Evolutionary conservation across 1,140 invertebrate genomes (phyloP), one percentile per base, ranked within the genome.

Genomic region (Sitobion miscanthi): DNA sequence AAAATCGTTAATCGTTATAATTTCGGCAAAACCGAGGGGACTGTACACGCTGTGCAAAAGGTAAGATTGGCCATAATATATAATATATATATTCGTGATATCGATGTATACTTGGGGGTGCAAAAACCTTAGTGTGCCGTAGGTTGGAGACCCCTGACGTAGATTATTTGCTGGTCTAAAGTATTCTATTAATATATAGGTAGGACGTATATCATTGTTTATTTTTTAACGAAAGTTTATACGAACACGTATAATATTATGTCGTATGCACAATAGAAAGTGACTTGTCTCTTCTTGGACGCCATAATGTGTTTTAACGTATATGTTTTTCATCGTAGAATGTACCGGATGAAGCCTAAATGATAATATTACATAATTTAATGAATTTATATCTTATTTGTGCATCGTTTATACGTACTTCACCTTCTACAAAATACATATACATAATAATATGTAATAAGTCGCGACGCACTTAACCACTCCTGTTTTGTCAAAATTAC

Each of bases 331-430:
- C 62, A n/a, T n/a, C 62, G 62, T 77, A 77, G 14, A 54, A 77
- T 30, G 30, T 77, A 77, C n/a, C 30, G 62, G n/a, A 54, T 77
- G n/a, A n/a, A 20, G 14, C 21, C 14, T 77, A 77, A 35, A 35
- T 77, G 30, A 77, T 77, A 77, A 77, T 23, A 77, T 4, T 30
- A 57, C 57, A 57, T 77, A 77, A n/a, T n/a, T 9, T n/a, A 77
- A 77, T 77, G n/a, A 77, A 77, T 77, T 77, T 77, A 77, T 77
- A n/a, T 77, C 62, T 77, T 77, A 20, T 77, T 85, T 85, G 83
- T 42, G 23, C 25, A 85, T 42, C 35, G 82, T 85, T 85, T 35
- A 87, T 87, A 35, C 35, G 35, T 35, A 49, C n/a, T 49, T 42
- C 30, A 87, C 47, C 86, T 47, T 88, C n/a, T 21, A 52, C 52